Evolutionary conservation across 2,888 invertebrate genomes (phyloP).

Genomic region (Crocallis elinguaria): DNA sequence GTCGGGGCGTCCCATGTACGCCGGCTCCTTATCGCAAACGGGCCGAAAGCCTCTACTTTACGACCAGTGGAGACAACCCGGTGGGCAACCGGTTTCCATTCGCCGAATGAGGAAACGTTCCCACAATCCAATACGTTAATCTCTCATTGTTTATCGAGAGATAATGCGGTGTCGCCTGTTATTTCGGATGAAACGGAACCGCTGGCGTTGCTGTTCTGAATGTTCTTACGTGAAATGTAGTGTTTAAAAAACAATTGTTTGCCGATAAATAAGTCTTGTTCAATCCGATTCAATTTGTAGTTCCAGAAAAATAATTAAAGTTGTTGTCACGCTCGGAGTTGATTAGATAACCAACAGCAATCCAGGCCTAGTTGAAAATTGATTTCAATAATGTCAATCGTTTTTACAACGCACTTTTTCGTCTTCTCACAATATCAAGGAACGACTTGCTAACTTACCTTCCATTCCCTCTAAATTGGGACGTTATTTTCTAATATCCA

Average conservation of each 20-base stretch:
- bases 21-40: constrained; percentile 46
- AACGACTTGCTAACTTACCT: constrained; percentile 1
- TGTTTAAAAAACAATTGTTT: background rate
- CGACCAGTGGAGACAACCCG: constrained; percentile 21
- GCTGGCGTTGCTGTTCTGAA: constrained; percentile 13
- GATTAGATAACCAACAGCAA: background rate
- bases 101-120: constrained; percentile 49
- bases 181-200: constrained; percentile 31
- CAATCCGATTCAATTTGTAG: background rate
- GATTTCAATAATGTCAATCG: background rate
- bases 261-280: background rate
- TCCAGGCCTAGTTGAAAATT: background rate
- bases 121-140: constrained; percentile 30
- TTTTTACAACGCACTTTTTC: background rate
- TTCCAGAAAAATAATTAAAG: background rate
- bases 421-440: background rate
- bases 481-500: constrained; percentile 35
- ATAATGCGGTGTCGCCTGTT: constrained; percentile 20
- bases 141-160: constrained; percentile 33
- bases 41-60: constrained; percentile 25
- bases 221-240: constrained; percentile 15
- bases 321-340: no score
- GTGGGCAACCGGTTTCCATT: constrained; percentile 45
- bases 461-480: constrained; percentile 33
- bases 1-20: constrained; percentile 50